Evolutionary conservation across 2,888 invertebrate genomes (phyloP), one percentile per base, ranked within the genome.

Genomic region (Brachynemurus nebulosus): DNA sequence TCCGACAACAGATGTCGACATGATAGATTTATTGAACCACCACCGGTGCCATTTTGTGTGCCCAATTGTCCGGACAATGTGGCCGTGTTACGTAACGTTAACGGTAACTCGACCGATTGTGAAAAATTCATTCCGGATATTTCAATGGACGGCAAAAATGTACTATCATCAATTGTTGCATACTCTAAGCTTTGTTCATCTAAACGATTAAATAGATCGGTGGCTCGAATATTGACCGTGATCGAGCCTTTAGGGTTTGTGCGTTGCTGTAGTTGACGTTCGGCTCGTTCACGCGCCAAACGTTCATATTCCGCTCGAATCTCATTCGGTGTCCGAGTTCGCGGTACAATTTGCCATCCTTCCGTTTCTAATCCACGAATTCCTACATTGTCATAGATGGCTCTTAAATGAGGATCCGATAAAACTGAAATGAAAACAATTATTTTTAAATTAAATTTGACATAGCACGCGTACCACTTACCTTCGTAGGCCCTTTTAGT

Each of bases 291-390:
- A 51, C 81, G 76, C 14, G 83, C 83, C 44, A 86, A 61, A 49
- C 90, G 77, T 65, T 97, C 95, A 70, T 92, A 97, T 66, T 97
- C 97, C 48, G 93, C 95, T 45, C 93, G 71, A 46, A 98, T 96
- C 72, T 98, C 96, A 53, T 88, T 80, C 2, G 96, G 92, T 2
- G 95, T 93, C 61, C 86, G 85, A 2, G 86, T 88, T 27, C 91
- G 72, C 56, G 90, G 84, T 21, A 96, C 86, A 23, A 96, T 73
- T 68, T 96, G 91, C 92, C 95, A 93, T 44, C 93, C 95, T 57
- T 93, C 90, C 0, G 91, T 89, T 63, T 92, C 84, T 20, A 97
- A 68, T 0, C 96, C 97, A 57, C 85, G 80, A 44, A 83, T 78
- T n/a, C 95, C 95, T 63, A 76, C 64, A 41, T 74, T 76, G 68